These are phyloP conservation scores for Grus americana DNA, from an alignment of 2,113 vertebrate genomes.

Conservation along the genomic window DNA sequence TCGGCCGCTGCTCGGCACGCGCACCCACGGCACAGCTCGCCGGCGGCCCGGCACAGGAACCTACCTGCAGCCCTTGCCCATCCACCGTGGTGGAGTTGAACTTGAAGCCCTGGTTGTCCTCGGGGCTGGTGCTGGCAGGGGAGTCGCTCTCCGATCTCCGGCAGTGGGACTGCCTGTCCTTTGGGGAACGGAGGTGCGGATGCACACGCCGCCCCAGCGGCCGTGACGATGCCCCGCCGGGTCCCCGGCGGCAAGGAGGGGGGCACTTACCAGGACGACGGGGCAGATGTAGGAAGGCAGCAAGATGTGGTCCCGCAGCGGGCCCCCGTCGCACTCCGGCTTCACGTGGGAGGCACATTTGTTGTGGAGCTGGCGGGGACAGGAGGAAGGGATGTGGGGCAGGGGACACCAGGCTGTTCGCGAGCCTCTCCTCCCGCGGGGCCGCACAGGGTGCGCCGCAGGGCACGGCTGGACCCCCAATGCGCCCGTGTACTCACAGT, in stretches of 20 bases:
- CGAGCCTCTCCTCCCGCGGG: not conserved
- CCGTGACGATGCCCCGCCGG: accelerated
- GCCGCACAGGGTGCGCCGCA: accelerated
- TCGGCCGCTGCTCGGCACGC: accelerated
- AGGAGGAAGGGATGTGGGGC: not conserved
- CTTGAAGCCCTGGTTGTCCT: slow-evolving; percentile 82
- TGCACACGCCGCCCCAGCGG: accelerated
- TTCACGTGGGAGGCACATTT: slow-evolving; percentile 90
- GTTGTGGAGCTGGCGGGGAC: slow-evolving; percentile 86
- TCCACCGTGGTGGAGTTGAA: slow-evolving; percentile 78
- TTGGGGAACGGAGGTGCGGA: not conserved
- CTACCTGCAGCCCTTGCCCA: slow-evolving; percentile 85
- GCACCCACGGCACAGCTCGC: accelerated
- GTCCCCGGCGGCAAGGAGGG: not conserved
- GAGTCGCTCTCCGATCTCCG: slow-evolving; percentile 81
- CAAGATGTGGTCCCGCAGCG: slow-evolving; percentile 89
- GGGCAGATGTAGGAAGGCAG: slow-evolving; percentile 89
- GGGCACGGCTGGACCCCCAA: not conserved
- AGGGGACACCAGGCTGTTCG: accelerated
- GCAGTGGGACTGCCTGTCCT: slow-evolving; percentile 73
- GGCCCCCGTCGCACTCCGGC: slow-evolving; percentile 88
- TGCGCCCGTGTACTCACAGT: slow-evolving; percentile 79
- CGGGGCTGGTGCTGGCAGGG: slow-evolving; percentile 79
- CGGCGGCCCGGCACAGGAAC: accelerated
- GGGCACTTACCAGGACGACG: slow-evolving; percentile 81